Conservation (phyloP, 1,140 invertebrate genomes). For the Bombus cullumanus region DNA sequence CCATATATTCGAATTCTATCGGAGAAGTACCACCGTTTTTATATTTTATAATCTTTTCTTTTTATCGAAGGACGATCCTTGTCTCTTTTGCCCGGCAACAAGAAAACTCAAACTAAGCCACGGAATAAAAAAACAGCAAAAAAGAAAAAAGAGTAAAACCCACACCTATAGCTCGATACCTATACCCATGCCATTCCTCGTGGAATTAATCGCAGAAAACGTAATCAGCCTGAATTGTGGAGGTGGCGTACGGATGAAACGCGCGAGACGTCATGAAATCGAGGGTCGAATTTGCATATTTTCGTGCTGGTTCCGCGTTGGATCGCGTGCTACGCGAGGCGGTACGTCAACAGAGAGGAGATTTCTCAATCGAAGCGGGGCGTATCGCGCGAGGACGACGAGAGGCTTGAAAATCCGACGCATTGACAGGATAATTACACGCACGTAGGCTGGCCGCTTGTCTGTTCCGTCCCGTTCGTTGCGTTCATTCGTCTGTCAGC, state of each 20-base stretch:
- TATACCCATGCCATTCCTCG: too few relatives aligned
- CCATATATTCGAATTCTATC: too few relatives aligned
- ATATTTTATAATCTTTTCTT: too few relatives aligned
- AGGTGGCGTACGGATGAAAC: background rate
- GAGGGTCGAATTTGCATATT: slow-evolving; percentile 37
- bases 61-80: too few relatives aligned
- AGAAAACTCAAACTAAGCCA: fast-evolving
- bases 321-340: slow-evolving; percentile 42
- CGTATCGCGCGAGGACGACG: slow-evolving; percentile 45
- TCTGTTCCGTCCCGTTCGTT: slow-evolving; percentile 21
- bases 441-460: slow-evolving; percentile 54
- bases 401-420: slow-evolving; percentile 64
- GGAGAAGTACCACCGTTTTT: too few relatives aligned
- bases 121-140: too few relatives aligned
- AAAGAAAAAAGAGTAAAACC: too few relatives aligned
- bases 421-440: slow-evolving; percentile 69
- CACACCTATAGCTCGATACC: too few relatives aligned
- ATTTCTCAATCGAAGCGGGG: slow-evolving; percentile 65
- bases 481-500: slow-evolving; percentile 43
- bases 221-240: background rate
- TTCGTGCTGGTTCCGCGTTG: slow-evolving; percentile 2
- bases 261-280: slow-evolving; percentile 4
- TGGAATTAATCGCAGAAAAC: slow-evolving; percentile 19
- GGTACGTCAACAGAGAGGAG: slow-evolving; percentile 42
- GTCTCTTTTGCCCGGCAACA: background rate